Conservation (phyloP, 1,140 invertebrate species). For the Mercenaria mercenaria region DNA sequence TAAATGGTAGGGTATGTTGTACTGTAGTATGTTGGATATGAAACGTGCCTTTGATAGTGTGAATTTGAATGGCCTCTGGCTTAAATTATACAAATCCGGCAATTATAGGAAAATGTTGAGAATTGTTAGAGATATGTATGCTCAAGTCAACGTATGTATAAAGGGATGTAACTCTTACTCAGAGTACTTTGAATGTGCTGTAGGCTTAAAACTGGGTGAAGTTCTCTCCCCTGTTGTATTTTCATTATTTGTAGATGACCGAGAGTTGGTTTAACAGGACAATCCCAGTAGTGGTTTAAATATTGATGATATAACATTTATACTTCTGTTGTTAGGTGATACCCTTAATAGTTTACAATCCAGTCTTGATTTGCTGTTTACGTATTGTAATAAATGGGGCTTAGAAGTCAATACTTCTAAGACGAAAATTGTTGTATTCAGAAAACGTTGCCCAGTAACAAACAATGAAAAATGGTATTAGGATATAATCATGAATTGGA, state of each 20-base stretch:
- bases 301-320: neutral
- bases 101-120: neutral
- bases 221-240: neutral
- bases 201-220: neutral
- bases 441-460: neutral
- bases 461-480: neutral
- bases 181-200: slow-evolving; percentile 15
- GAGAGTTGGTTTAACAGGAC: neutral
- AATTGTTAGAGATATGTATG: slow-evolving; percentile 14
- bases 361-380: neutral
- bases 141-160: neutral
- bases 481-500: neutral
- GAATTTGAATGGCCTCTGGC: neutral
- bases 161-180: neutral
- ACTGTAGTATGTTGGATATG: too few species aligned
- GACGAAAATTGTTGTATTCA: too few species aligned
- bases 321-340: too few species aligned
- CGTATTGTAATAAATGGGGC: too few species aligned
- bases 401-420: too few species aligned
- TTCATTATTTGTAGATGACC: slow-evolving; percentile 14
- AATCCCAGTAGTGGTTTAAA: neutral
- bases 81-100: neutral
- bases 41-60: neutral
- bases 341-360: too few species aligned
- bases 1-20: too few species aligned